Conservation (phyloP, 2,113 vertebrate genomes). For the Hymenochirus boettgeri region DNA sequence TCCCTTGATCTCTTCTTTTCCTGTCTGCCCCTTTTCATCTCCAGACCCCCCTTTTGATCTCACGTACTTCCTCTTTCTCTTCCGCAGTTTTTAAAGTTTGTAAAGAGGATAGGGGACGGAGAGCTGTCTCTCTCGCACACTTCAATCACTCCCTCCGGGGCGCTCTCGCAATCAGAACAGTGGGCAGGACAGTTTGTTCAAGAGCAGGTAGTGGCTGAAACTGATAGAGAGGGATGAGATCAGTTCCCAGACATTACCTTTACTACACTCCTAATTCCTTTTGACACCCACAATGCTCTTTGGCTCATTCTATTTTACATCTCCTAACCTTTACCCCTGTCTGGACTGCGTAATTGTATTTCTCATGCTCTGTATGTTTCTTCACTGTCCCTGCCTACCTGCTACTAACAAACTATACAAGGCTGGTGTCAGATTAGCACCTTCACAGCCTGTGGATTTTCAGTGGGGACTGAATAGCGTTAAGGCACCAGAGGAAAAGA, state of each 20-base stretch:
- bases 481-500: no score
- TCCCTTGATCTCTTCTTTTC: slow-evolving; percentile 4
- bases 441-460: no score
- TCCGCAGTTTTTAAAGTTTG: slow-evolving; percentile 97
- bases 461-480: no score
- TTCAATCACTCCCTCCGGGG: slow-evolving; percentile 77
- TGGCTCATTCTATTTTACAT: no score
- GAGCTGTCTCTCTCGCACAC: slow-evolving; percentile 82
- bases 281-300: no score
- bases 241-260: background rate
- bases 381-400: no score
- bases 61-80: slow-evolving; percentile 57
- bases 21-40: background rate
- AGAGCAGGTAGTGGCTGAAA: slow-evolving; percentile 83
- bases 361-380: no score
- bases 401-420: no score
- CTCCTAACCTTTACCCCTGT: no score
- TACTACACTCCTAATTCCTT: background rate
- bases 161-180: slow-evolving; percentile 81
- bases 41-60: background rate
- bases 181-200: slow-evolving; percentile 89
- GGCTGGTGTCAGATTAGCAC: no score
- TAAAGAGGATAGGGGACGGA: slow-evolving; percentile 98
- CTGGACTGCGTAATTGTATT: no score
- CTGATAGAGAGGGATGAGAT: slow-evolving; percentile 42